Evolutionary conservation across 2,113 vertebrate species (phyloP).

Genomic region (Ginglymostoma cirratum): DNA sequence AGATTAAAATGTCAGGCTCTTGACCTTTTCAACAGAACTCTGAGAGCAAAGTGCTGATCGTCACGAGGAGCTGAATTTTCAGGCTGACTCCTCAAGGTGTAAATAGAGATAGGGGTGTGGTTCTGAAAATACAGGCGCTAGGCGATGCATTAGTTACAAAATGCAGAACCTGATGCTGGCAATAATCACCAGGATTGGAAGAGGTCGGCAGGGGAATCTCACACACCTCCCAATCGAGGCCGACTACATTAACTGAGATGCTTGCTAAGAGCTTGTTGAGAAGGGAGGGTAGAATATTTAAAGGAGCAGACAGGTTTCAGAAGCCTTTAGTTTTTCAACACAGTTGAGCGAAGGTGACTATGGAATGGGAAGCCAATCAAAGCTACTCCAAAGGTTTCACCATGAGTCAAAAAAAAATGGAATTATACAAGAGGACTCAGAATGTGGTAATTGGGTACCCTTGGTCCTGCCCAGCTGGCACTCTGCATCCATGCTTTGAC

Average conservation of each 20-base stretch:
- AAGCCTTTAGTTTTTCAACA: background rate
- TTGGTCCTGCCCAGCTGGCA: background rate
- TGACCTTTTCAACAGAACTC: background rate
- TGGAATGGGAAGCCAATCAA: background rate
- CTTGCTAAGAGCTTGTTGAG: too few relatives aligned
- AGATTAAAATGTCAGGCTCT: background rate
- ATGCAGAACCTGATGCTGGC: background rate
- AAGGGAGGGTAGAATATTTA: background rate
- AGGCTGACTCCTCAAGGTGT: too few relatives aligned
- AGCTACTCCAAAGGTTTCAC: background rate
- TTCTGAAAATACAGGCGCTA: background rate
- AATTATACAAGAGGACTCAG: background rate
- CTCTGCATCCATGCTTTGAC: background rate
- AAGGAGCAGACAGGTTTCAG: background rate
- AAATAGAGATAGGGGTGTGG: background rate
- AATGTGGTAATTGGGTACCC: background rate
- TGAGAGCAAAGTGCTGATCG: background rate
- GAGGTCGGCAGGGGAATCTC: background rate
- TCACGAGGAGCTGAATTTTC: background rate
- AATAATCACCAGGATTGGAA: background rate
- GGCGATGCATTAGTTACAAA: background rate
- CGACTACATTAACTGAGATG: background rate
- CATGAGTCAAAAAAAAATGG: background rate
- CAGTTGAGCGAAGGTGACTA: background rate
- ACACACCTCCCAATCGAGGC: too few relatives aligned